Percentiles rank a stretch among this genome's conserved stretches.
Evolutionary conservation across 2,797 vertebrate genomes (phyloP).

Genomic region (Pseudochirops corinnae): DNA sequence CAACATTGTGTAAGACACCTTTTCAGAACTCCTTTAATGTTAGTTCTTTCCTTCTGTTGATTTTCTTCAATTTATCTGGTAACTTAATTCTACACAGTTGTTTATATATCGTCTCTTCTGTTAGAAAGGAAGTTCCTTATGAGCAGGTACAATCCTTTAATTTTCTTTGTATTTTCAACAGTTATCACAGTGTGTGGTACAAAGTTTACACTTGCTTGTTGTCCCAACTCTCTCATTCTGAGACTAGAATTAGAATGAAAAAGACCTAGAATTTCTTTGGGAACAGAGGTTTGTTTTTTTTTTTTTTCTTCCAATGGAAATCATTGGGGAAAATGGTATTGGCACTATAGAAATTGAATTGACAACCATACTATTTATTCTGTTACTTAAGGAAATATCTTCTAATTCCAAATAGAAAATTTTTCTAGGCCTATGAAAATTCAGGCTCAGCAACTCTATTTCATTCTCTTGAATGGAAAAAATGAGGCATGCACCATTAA

Average conservation of each 20-base stretch:
- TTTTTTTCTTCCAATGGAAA: background rate
- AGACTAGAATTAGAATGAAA: background rate
- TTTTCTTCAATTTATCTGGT: background rate
- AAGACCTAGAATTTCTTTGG: background rate
- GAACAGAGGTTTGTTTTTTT: background rate
- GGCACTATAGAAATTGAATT: background rate
- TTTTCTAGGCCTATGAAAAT: background rate
- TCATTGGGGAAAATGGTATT: background rate
- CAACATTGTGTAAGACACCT: background rate
- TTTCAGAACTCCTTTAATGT: background rate
- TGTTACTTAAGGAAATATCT: background rate
- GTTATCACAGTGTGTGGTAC: background rate
- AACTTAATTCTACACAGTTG: background rate
- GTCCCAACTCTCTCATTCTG: background rate
- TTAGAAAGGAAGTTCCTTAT: background rate
- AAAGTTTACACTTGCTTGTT: background rate
- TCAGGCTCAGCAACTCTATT: background rate
- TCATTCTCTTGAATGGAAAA: background rate
- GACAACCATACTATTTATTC: background rate
- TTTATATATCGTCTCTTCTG: background rate
- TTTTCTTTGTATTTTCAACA: background rate
- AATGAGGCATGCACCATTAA: background rate
- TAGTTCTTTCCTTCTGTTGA: background rate
- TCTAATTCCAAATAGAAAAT: background rate
- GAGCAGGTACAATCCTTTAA: background rate